phyloP scores from a whole-genome alignment of 2,113 vertebrate genomes.

The Pipa parva region DNA sequence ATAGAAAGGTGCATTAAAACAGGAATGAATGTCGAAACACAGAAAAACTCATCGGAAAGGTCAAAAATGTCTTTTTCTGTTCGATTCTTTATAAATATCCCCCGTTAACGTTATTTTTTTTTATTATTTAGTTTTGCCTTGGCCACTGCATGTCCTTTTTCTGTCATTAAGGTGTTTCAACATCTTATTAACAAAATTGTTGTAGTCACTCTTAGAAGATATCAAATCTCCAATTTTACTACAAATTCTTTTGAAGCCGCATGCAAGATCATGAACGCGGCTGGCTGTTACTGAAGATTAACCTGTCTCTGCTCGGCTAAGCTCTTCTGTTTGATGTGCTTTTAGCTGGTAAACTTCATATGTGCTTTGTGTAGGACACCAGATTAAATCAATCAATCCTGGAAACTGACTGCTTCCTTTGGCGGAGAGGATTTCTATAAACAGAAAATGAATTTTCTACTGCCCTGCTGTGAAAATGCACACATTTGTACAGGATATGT shows the following conservation, averaged over 20 bases:
- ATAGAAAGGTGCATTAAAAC: too few relatives aligned
- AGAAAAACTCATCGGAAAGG: too few relatives aligned
- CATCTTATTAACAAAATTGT: neutral
- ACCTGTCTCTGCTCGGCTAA: slow-evolving; percentile 34
- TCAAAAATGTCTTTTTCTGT: too few relatives aligned
- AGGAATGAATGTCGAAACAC: too few relatives aligned
- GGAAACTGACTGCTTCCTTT: slow-evolving; percentile 14
- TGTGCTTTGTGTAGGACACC: slow-evolving; percentile 25
- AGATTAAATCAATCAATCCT: slow-evolving; percentile 29
- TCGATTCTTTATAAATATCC: too few relatives aligned
- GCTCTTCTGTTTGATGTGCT: slow-evolving; percentile 25
- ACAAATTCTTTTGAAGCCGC: slow-evolving; percentile 11
- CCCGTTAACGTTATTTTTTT: too few relatives aligned
- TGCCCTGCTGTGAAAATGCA: slow-evolving; percentile 5
- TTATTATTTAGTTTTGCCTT: too few relatives aligned
- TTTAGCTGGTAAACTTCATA: slow-evolving; percentile 28
- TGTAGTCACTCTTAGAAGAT: neutral
- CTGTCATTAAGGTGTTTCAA: neutral
- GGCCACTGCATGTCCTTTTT: neutral
- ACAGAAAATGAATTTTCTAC: slow-evolving; percentile 17
- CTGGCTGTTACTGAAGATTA: slow-evolving; percentile 28
- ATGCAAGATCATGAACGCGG: slow-evolving; percentile 9
- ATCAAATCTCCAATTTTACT: neutral
- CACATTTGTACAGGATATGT: slow-evolving; percentile 1
- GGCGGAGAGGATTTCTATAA: slow-evolving; percentile 19